Evolutionary conservation across 2,797 vertebrate genomes (phyloP).

Genomic region (Sebastes baramenuke): DNA sequence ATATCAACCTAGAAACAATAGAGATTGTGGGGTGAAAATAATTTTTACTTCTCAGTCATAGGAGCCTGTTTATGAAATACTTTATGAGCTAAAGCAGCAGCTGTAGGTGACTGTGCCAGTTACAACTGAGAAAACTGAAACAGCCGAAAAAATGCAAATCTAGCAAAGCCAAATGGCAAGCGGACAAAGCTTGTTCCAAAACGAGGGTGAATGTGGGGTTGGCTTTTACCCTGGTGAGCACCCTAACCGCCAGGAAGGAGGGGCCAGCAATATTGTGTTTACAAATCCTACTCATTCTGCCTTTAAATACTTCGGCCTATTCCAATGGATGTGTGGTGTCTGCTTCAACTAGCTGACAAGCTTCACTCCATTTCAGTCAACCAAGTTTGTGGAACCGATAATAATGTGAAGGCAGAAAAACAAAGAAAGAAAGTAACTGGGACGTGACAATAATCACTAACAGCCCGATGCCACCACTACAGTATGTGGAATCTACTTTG

Average conservation of each 20-base stretch:
- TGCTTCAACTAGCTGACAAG: too few relatives aligned
- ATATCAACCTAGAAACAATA: neutral
- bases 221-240: neutral
- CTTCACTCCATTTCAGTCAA: neutral
- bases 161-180: neutral
- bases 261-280: too few relatives aligned
- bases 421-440: neutral
- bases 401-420: neutral
- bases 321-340: neutral
- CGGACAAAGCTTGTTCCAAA: neutral
- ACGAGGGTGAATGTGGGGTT: neutral
- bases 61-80: neutral
- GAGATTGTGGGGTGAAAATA: neutral
- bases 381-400: neutral
- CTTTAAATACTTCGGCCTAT: neutral
- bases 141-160: neutral
- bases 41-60: neutral
- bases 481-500: neutral
- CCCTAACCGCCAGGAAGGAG: neutral
- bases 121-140: neutral
- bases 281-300: neutral
- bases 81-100: neutral
- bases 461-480: neutral
- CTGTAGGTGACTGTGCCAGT: neutral
- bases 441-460: neutral